Evolutionary conservation across 2,888 invertebrate genomes (phyloP).

Genomic region (Microctonus brassicae): DNA sequence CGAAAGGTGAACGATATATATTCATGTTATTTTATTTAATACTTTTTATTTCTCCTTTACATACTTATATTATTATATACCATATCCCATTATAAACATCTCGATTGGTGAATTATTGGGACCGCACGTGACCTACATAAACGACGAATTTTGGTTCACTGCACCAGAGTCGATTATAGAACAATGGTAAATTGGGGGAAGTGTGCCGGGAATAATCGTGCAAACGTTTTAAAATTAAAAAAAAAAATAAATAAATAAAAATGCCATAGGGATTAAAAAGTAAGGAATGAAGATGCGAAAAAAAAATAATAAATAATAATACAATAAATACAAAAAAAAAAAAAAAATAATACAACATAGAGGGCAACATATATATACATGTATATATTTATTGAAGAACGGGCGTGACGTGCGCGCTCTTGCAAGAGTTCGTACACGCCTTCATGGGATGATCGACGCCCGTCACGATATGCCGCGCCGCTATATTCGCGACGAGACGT

Average conservation of each 20-base stretch:
- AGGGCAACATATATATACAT: background rate
- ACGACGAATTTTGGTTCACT: constrained; percentile 11
- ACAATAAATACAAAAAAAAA: background rate
- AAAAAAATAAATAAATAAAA: background rate
- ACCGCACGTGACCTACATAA: constrained; percentile 26
- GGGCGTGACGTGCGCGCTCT: constrained; percentile 27
- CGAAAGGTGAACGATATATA: background rate
- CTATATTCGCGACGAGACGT: constrained; percentile 33
- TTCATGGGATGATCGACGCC: constrained; percentile 26
- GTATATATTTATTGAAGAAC: background rate
- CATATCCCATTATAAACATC: background rate
- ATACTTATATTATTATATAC: constrained; percentile 9
- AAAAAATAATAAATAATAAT: background rate
- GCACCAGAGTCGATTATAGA: constrained; percentile 18
- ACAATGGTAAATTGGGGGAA: constrained; percentile 30
- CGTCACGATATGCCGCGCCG: constrained; percentile 15
- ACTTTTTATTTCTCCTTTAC: background rate
- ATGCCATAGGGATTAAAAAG: background rate
- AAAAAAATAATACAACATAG: background rate
- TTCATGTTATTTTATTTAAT: background rate
- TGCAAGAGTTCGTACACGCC: constrained; percentile 24
- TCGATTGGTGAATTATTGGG: constrained; percentile 29
- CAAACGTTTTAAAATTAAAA: background rate
- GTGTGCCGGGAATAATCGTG: constrained; percentile 15
- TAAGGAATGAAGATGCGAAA: background rate